These are phyloP conservation scores for Oligia fasciuncula DNA, from an alignment of 2,888 invertebrate genomes.

Conservation along the genomic window DNA sequence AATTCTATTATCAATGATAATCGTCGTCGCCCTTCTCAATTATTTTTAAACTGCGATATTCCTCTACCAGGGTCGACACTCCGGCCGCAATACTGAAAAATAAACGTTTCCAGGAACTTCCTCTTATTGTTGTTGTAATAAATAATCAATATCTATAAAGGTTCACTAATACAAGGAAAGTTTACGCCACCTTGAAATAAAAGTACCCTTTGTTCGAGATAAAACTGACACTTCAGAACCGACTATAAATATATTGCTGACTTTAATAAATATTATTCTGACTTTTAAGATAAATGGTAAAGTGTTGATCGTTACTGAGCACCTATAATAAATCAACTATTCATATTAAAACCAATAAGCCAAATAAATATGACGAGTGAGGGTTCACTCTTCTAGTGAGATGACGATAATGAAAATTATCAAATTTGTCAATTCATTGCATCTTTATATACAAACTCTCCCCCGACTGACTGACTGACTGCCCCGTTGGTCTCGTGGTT, in stretches of 20 bases:
- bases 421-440: neutral
- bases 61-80: neutral
- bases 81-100: conserved; percentile 9
- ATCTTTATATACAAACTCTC: neutral
- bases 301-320: no score
- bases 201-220: conserved; percentile 47
- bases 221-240: conserved; percentile 17
- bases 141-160: conserved; percentile 42
- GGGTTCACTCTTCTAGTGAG: no score
- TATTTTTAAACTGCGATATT: neutral
- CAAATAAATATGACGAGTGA: neutral
- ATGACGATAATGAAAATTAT: no score
- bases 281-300: conserved; percentile 11
- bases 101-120: conserved; percentile 18
- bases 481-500: no score
- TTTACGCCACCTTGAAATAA: conserved; percentile 43
- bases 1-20: no score
- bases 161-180: conserved; percentile 43
- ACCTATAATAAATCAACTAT: neutral
- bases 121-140: conserved; percentile 14
- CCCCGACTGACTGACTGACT: no score
- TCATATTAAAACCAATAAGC: neutral
- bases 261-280: conserved; percentile 19
- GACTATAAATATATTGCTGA: conserved; percentile 27
- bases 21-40: neutral